Conservation (phyloP, 1,140 invertebrate species). For the Cheumatopsyche charites region DNA sequence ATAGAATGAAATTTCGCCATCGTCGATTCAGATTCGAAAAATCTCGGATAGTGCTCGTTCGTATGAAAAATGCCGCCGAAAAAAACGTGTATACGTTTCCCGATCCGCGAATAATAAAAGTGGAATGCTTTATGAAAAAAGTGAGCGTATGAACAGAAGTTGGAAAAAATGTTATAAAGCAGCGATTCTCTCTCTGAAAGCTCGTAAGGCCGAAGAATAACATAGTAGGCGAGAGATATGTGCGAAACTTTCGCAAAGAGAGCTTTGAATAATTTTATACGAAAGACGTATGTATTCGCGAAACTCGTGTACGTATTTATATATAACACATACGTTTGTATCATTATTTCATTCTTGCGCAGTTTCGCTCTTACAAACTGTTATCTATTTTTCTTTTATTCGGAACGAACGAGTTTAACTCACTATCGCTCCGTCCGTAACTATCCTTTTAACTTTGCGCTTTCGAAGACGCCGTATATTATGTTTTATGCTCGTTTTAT, state of each 20-base stretch:
- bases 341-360: neutral
- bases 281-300: neutral
- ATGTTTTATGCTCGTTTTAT: too few relatives aligned
- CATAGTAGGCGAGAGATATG: constrained; percentile 12
- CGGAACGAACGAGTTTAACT: constrained; percentile 11
- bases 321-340: too few relatives aligned
- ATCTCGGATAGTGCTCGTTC: too few relatives aligned
- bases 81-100: too few relatives aligned
- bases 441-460: neutral
- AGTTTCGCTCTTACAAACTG: neutral
- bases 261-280: constrained; percentile 14
- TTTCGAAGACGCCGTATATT: neutral
- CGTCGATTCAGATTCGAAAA: too few relatives aligned
- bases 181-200: constrained; percentile 15
- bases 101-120: constrained; percentile 23
- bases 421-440: neutral
- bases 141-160: neutral
- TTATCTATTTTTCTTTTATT: constrained; percentile 12
- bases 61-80: too few relatives aligned
- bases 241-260: constrained; percentile 8
- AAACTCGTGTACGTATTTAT: neutral
- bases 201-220: constrained; percentile 20
- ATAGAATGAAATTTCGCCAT: too few relatives aligned
- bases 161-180: constrained; percentile 22
- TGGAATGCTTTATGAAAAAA: constrained; percentile 20